Conservation (phyloP, 2,113 vertebrate species). For the Atrichornis clamosus region DNA sequence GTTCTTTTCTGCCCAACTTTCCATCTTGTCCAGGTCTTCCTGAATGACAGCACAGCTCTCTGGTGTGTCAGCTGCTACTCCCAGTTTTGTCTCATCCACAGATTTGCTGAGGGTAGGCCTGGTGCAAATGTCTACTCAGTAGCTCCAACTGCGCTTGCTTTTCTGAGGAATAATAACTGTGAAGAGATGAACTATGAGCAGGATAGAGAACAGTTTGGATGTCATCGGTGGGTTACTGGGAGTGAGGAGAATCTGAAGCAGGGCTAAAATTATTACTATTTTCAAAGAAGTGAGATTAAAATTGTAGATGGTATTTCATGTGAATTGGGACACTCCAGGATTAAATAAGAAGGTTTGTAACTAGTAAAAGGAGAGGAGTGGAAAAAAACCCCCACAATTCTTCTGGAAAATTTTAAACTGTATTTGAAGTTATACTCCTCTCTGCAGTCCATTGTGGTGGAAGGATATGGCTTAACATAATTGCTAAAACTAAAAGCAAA, state of each 20-base stretch:
- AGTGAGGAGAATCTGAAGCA: background rate
- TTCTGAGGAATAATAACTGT: background rate
- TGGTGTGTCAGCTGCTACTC: background rate
- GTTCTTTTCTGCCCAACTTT: background rate
- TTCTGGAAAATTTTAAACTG: background rate
- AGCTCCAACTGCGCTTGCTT: background rate
- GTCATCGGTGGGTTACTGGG: background rate
- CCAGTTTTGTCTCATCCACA: background rate
- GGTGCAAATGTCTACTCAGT: background rate
- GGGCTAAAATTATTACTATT: background rate
- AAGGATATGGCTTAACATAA: background rate
- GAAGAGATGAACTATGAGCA: background rate
- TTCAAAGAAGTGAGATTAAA: background rate
- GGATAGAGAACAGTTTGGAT: background rate
- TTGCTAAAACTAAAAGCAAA: background rate
- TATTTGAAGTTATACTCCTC: background rate
- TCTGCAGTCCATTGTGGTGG: background rate
- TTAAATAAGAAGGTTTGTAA: background rate
- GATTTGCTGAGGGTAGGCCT: background rate
- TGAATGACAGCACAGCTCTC: background rate
- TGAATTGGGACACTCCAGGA: background rate
- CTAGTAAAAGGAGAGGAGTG: background rate
- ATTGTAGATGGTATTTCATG: background rate
- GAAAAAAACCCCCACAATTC: accelerated
- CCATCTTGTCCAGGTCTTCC: background rate